Evolutionary conservation across 2,888 invertebrate genomes (phyloP), one percentile per base, ranked within the genome.

Genomic region (Andricus quercusramuli): DNA sequence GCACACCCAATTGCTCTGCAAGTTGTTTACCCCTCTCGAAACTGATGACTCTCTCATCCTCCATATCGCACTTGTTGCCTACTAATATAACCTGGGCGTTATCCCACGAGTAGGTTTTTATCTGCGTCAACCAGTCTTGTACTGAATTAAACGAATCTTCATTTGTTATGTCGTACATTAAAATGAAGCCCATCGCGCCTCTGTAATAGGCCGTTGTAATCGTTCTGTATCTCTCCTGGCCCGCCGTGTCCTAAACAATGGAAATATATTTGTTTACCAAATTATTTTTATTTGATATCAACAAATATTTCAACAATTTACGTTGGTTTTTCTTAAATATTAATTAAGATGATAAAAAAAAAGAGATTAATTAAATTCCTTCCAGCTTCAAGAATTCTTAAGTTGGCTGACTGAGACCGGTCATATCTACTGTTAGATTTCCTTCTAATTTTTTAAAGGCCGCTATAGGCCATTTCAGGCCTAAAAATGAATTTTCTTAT

Each of bases 111-210:
- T 99, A 99, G 4, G 99, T 99, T 94, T 99, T 99, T 92, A 99
- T 99, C 94, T 99, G 99, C 89, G 99, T 99, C 85, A 99, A 98
- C 99, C 99, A 99, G 94, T 99, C 99, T 94, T 99, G 99, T 74
- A 99, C 99, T 90, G 99, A 98, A 93, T 99, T 99, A 94, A 99
- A 99, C 83, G 99, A 99, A 93, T 99, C 99, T 93, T 99, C 99
- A 93, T 99, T 99, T 86, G 99, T 99, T 90, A 99, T 99, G 93
- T 99, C 99, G 93, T 99, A 99, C 99, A 99, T 99, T 86, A 99
- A 95, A 89, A 99, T 99, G 94, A 99, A 99, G 80, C 99, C 99
- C 99, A 99, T 99, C 67, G 99, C 99, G 77, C 99, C 99, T 91
- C 99, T 95, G 93, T 99, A 99, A 93, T 99, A 99, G 80, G 99